Evolutionary conservation across 92 coral and sea anemone species (phyloP), one percentile per base, ranked within the genome.

Genomic region (Porites rus): DNA sequence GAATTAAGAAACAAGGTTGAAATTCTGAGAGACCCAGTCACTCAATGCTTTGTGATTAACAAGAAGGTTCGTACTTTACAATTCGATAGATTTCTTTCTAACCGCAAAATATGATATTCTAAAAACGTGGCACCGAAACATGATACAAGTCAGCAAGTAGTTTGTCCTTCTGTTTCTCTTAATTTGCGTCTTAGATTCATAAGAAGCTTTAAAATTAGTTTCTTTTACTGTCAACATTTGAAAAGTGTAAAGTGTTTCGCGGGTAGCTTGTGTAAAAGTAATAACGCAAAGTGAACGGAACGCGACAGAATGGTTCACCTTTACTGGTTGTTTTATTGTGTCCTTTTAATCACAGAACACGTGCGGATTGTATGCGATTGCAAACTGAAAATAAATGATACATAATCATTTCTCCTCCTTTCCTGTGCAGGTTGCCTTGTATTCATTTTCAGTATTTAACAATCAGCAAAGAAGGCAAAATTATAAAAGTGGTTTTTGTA

Each of bases 41-140:
- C 70, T 71, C 22, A 28, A 24, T 28, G 21, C 43, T 81, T 69
- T 54, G 77, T 28, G 28, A 70, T 63, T 25, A 67, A 65, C 19
- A 58, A 54, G 58, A 58, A 65, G 77, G 77, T 58, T 24, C 24
- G 8, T 13, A 56, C 67, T 69, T 54, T 22, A 17, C 77, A 74
- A 81, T 58, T 28, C 65, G 69, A 67, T 65, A 31, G 78, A 51
- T 59, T 58, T 70, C 86, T 81, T 69, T 56, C 86, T 43, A 81
- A 81, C 86, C 86, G 69, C 86, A 81, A 71, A 81, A 81, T 70
- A 31, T 59, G 86, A 81, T 81, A 70, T 81, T 70, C 43, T 28
- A 19, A 81, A 81, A 81, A 81, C 86, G 86, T 81, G 86, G 77
- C 77, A n/a, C 9, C 17, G 86, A 70, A 71, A 81, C 28, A 2